These are phyloP conservation scores for Thunnus maccoyii DNA, from an alignment of 2,113 vertebrate species.

Conservation along the genomic window DNA sequence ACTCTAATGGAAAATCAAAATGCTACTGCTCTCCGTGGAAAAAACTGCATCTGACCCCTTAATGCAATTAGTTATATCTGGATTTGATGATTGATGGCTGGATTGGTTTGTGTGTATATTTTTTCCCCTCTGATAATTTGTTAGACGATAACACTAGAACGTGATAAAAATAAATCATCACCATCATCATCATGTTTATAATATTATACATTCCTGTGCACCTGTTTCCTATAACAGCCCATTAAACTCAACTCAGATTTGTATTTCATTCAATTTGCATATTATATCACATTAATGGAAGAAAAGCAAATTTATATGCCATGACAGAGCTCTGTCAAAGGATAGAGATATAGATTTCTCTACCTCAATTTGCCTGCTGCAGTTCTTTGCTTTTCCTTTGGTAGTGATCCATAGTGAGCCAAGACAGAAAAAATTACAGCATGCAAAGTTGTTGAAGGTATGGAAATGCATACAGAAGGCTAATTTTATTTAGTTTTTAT, in stretches of 20 bases:
- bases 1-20: slow-evolving; percentile 70
- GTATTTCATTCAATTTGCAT: slow-evolving; percentile 16
- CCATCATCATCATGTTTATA: neutral
- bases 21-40: slow-evolving; percentile 15
- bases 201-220: slow-evolving; percentile 13
- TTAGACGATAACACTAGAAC: neutral
- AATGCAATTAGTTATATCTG: slow-evolving; percentile 50
- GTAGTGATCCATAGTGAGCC: too few relatives aligned
- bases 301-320: neutral
- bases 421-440: too few relatives aligned
- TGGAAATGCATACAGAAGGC: too few relatives aligned
- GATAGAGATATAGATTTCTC: too few relatives aligned
- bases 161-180: neutral
- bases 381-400: too few relatives aligned
- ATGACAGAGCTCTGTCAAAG: neutral
- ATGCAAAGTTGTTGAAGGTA: too few relatives aligned
- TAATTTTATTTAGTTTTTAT: too few relatives aligned
- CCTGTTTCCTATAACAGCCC: neutral
- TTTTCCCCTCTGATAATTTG: slow-evolving; percentile 7
- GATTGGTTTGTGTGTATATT: slow-evolving; percentile 22
- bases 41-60: slow-evolving; percentile 18
- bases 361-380: neutral
- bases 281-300: slow-evolving; percentile 12
- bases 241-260: neutral
- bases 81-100: slow-evolving; percentile 53